Evolutionary conservation across 2,797 vertebrate genomes (phyloP), one percentile per base, ranked within the genome.

Genomic region (Echiichthys vipera): DNA sequence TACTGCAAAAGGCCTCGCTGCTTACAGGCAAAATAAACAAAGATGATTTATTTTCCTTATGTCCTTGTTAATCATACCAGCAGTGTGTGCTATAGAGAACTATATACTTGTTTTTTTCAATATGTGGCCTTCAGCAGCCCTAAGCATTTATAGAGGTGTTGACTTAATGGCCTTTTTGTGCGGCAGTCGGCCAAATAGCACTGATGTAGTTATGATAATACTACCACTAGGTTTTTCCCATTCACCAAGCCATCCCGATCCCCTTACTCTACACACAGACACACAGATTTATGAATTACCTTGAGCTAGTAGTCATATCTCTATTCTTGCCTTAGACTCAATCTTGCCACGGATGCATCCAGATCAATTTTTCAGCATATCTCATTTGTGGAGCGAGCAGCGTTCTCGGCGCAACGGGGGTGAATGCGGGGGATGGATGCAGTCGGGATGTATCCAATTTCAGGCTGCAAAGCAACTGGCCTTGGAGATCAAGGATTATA

Each of bases 401-500:
- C n/a, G n/a, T n/a, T n/a, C 74, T 75, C 34, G 43, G 47, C 43
- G 22, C 71, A 24, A 73, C 32, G 17, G 61, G 72, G 47, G 47
- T 30, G 25, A 36, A 36, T 8, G 56, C 15, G 22, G n/a, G 45
- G 25, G 46, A 15, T 24, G 58, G 65, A 34, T 61, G 71, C 71
- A 71, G 74, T 69, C 55, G 14, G 84, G 75, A 83, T 90, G 87
- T 85, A 91, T 93, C 88, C 89, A 92, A 91, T 92, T 93, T 89
- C 88, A 89, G 82, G 77, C 88, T 83, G 88, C 77, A 85, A 91
- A 91, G 89, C 87, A 90, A 92, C 90, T 88, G 89, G 91, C 90
- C 90, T 93, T 85, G 85, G 88, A 93, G 90, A 93, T 91, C 88
- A 86, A 85, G 89, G 91, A 92, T 92, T 93, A 93, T 91, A 89